Evolutionary conservation across 2,113 vertebrate species (phyloP).

Genomic region (Otocyon megalotis): DNA sequence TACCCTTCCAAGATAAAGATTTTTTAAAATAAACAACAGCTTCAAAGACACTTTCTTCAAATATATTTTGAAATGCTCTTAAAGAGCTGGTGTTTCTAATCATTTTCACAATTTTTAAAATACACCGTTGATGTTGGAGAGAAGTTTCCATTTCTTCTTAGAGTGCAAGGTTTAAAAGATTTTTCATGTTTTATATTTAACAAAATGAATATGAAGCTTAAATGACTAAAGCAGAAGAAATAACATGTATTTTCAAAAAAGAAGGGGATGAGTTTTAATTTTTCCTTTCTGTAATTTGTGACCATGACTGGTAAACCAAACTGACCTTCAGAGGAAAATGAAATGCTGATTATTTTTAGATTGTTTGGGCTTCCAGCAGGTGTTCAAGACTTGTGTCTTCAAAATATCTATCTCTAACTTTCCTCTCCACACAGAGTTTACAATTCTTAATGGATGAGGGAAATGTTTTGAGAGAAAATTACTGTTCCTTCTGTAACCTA

Average conservation of each 20-base stretch:
- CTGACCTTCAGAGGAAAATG: not conserved
- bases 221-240: conserved; percentile 52
- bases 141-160: conserved; percentile 43
- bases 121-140: not conserved
- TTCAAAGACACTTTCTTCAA: conserved; percentile 20
- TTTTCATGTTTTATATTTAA: conserved; percentile 56
- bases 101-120: conserved; percentile 31
- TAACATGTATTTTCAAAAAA: conserved; percentile 21
- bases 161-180: not conserved
- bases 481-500: not conserved
- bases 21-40: not conserved
- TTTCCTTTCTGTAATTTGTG: conserved; percentile 38
- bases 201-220: conserved; percentile 45
- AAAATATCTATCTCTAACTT: conserved; percentile 21
- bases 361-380: not conserved
- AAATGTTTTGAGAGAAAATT: not conserved
- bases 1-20: conserved; percentile 18
- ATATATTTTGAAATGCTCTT: conserved; percentile 47
- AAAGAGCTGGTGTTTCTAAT: conserved; percentile 7
- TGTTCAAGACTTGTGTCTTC: not conserved
- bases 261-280: not conserved
- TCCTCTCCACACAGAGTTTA: not conserved
- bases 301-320: not conserved
- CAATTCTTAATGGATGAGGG: not conserved
- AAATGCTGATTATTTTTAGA: conserved; percentile 14